Conservation (phyloP, 2,888 invertebrate species). For the Cremastinae sp. region DNA sequence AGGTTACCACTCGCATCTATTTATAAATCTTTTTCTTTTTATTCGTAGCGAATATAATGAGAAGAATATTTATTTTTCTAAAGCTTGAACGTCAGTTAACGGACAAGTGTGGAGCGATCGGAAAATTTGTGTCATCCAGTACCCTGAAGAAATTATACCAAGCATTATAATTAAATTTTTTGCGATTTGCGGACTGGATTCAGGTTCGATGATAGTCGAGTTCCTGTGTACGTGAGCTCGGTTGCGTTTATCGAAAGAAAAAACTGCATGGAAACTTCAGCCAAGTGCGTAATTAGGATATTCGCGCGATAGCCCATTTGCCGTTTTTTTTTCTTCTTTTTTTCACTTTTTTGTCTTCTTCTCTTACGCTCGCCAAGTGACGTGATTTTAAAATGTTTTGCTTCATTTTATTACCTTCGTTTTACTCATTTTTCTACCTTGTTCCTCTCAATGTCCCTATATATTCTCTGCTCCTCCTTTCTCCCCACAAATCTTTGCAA, state of each 20-base stretch:
- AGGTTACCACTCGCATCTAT: no score
- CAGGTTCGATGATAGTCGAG: conserved; percentile 38
- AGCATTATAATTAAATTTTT: neutral
- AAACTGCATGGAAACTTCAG: conserved; percentile 29
- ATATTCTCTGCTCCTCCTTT: no score
- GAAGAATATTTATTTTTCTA: neutral
- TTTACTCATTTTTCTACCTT: no score
- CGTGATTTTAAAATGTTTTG: conserved; percentile 53
- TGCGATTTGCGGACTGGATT: conserved; percentile 60
- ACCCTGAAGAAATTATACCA: neutral
- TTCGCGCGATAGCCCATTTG: conserved; percentile 44
- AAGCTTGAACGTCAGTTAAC: no score
- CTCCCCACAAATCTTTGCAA: no score
- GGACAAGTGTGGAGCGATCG: conserved; percentile 30
- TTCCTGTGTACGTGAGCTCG: conserved; percentile 43
- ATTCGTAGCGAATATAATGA: no score
- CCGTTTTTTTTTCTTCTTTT: neutral
- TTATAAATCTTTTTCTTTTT: no score
- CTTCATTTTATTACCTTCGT: no score
- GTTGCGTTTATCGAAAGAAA: neutral
- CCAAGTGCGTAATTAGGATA: conserved; percentile 56
- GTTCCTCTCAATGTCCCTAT: no score
- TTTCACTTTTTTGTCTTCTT: neutral
- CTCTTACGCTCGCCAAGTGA: conserved; percentile 64
- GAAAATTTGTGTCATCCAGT: conserved; percentile 34